These are phyloP conservation scores for Phoxinus phoxinus DNA, from an alignment of 2,113 vertebrate genomes.

Conservation along the genomic window DNA sequence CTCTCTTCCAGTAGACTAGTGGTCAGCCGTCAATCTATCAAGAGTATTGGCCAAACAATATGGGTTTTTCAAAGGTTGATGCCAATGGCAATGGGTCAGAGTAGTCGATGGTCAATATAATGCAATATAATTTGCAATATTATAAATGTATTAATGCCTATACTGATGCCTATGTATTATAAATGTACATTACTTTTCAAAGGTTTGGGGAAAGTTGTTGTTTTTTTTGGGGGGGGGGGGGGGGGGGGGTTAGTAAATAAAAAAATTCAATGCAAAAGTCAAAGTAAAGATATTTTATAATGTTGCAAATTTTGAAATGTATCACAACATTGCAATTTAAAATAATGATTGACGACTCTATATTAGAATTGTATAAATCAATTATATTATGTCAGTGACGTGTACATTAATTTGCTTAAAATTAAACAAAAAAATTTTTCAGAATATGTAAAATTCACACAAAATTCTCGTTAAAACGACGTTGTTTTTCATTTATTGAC, in stretches of 20 bases:
- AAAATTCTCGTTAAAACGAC: no score
- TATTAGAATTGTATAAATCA: background rate
- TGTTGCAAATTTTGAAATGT: no score
- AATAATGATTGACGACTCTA: no score
- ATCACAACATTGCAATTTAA: background rate
- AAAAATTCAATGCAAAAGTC: background rate
- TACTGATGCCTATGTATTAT: background rate
- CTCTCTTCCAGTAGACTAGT: background rate
- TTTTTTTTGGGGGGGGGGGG: no score
- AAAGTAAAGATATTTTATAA: background rate
- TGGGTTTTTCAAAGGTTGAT: background rate
- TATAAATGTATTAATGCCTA: background rate
- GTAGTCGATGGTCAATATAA: background rate
- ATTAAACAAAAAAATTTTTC: no score
- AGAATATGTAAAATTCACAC: background rate
- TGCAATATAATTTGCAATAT: background rate
- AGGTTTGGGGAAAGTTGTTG: background rate
- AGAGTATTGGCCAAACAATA: background rate
- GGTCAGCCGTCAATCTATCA: background rate
- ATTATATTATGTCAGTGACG: background rate
- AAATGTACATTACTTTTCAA: background rate
- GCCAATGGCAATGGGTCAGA: background rate
- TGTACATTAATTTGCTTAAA: background rate
- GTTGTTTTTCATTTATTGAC: background rate
- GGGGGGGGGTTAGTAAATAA: no score